phyloP scores from a whole-genome alignment of 2,888 invertebrate species.

The Thereva unica region DNA sequence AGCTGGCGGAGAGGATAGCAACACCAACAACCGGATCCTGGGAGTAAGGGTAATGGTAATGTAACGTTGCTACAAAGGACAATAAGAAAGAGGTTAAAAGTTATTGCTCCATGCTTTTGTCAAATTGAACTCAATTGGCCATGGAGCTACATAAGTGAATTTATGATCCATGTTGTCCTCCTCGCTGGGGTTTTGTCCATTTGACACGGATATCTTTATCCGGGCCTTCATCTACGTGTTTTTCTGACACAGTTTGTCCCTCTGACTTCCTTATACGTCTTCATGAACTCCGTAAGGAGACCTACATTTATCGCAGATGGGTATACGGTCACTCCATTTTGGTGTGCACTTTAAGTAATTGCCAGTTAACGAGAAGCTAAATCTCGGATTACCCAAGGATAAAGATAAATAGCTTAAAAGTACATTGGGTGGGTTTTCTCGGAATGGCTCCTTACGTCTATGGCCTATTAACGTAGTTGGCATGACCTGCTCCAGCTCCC shows the following conservation, averaged over 20 bases:
- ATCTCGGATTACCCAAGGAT: conserved; percentile 25
- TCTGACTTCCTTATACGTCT: conserved; percentile 14
- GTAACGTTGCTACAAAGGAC: conserved; percentile 9
- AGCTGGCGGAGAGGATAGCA: conserved; percentile 4
- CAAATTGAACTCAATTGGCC: conserved; percentile 39
- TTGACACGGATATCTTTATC: too few species aligned
- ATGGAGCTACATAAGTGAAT: conserved; percentile 29
- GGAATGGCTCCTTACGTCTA: background rate
- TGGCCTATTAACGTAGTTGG: too few species aligned
- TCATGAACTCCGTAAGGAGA: conserved; percentile 20
- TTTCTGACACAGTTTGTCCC: conserved; percentile 12
- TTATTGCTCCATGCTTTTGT: conserved; percentile 36
- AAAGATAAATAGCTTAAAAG: conserved; percentile 13
- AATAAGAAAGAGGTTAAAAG: conserved; percentile 32
- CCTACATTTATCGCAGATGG: conserved; percentile 14
- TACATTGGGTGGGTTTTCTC: conserved; percentile 7
- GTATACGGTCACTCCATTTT: conserved; percentile 19
- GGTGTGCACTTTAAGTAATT: conserved; percentile 37
- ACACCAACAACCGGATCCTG: conserved; percentile 3
- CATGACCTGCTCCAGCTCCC: too few species aligned
- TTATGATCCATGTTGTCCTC: conserved; percentile 26
- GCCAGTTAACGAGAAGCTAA: conserved; percentile 37
- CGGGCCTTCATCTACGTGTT: too few species aligned
- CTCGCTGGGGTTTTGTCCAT: too few species aligned
- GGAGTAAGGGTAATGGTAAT: conserved; percentile 10